Base-by-base conservation (phyloP, 2,888 invertebrate species). In the Cyaniris semiargus region DNA sequence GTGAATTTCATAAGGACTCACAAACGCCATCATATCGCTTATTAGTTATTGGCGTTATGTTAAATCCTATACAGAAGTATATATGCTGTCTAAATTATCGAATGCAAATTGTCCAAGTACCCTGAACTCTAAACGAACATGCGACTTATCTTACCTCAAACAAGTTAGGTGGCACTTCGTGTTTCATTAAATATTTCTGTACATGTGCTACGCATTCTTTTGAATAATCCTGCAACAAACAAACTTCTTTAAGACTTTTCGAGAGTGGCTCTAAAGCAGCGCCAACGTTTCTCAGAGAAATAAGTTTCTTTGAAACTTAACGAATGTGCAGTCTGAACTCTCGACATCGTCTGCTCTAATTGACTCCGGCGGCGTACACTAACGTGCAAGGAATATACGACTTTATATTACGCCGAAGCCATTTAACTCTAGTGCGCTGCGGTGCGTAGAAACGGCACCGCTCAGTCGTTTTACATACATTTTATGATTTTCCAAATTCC, bases 121-220 rank as follows among this genome's bases (percentile, higher is more conserved):
- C 38, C 38, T 0, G 1, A 38, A 8, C 44, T 44, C 44, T 10
- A 44, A 44, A 10, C 18, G 15, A 18, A 18, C 66, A 66, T 27
- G 27, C 66, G 15, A 27, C 15, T 27, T 60, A 60, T 71, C 77
- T 81, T 95, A 99, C 99, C 97, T 99, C 98, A 95, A 99, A 99
- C 90, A 99, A 96, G 95, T 98, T 98, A 86, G 98, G 97, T 84
- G 99, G 98, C 86, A 99, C 99, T 95, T 98, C 98, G 94, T 97
- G 98, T 95, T 97, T 98, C 95, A 98, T 96, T 92, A 99, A 96
- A 95, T 98, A 98, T 94, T 98, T 98, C 94, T 99, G 99, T 88
- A 99, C 99, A 95, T 98, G 98, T 85, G 98, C 97, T 85, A 99
- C 98, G 83, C 99, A 98, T 92, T 98, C 98, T 94, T 98, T 97